Conservation (phyloP, 2,797 vertebrate genomes). For the Chelon labrosus region DNA sequence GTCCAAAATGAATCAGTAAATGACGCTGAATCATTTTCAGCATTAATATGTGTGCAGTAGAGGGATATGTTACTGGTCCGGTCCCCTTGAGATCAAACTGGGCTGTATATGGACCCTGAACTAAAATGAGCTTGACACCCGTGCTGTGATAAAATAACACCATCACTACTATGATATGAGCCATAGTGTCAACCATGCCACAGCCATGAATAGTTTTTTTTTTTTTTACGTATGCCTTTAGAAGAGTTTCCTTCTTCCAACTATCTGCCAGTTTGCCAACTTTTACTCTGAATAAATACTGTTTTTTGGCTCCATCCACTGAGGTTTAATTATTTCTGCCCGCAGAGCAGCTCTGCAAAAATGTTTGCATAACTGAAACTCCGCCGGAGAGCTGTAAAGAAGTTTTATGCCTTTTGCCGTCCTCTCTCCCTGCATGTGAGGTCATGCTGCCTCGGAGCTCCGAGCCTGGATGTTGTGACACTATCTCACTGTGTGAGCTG, state of each 20-base stretch:
- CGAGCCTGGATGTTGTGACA: conserved; percentile 7
- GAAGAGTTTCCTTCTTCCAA: conserved; percentile 26
- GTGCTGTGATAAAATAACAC: no score
- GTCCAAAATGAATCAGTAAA: no score
- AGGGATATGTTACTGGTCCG: no score
- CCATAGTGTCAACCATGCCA: no score
- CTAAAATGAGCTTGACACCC: no score
- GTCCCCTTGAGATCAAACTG: no score
- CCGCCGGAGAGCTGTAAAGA: conserved; percentile 7
- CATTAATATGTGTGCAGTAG: no score
- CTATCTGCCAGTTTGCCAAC: not conserved
- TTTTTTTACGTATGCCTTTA: conserved; percentile 22
- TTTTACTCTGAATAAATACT: conserved; percentile 27
- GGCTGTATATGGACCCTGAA: no score
- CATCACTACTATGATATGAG: no score
- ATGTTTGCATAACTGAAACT: conserved; percentile 41
- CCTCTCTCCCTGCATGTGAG: conserved; percentile 11
- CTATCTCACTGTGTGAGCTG: conserved; percentile 53
- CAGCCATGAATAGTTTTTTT: not conserved
- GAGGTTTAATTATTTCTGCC: conserved; percentile 53
- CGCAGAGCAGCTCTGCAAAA: conserved; percentile 33
- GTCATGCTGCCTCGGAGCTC: conserved; percentile 6
- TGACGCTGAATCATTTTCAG: no score
- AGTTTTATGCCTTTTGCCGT: not conserved
- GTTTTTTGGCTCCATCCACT: conserved; percentile 4